Conservation (phyloP, 2,888 invertebrate species). For the Sialis lutaria region DNA sequence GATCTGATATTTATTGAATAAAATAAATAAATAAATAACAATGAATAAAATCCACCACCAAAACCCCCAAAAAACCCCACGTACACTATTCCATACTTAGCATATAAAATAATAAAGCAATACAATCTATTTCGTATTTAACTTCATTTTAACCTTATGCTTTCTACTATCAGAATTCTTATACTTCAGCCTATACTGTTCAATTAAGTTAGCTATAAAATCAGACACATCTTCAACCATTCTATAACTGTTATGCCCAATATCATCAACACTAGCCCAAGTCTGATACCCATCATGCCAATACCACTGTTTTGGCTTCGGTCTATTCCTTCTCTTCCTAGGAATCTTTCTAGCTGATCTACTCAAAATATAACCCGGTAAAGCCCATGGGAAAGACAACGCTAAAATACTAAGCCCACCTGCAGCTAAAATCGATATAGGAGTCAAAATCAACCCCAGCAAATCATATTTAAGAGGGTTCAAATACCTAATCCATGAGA, state of each 20-base stretch:
- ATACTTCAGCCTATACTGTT: background rate
- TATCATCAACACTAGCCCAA: conserved; percentile 27
- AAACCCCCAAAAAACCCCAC: too few relatives aligned
- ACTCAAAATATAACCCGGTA: conserved; percentile 28
- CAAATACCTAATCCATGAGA: conserved; percentile 33
- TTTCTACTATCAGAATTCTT: background rate
- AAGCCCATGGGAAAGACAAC: conserved; percentile 44
- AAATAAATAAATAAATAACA: too few relatives aligned
- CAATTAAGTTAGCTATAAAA: background rate
- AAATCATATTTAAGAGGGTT: conserved; percentile 32
- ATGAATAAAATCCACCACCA: too few relatives aligned
- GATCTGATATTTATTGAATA: background rate
- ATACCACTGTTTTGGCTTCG: conserved; percentile 29
- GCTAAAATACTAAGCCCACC: conserved; percentile 41
- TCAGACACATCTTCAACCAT: background rate
- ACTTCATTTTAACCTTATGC: background rate
- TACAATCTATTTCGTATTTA: too few relatives aligned
- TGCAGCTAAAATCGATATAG: conserved; percentile 41
- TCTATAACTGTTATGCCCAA: background rate
- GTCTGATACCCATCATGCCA: conserved; percentile 38
- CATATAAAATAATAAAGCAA: too few relatives aligned
- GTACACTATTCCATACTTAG: too few relatives aligned
- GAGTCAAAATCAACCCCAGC: conserved; percentile 37
- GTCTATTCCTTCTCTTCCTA: background rate
- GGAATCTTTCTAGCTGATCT: conserved; percentile 10